These are phyloP conservation scores for Rattus rattus DNA, from an alignment of 2,113 vertebrate species.

Conservation along the genomic window DNA sequence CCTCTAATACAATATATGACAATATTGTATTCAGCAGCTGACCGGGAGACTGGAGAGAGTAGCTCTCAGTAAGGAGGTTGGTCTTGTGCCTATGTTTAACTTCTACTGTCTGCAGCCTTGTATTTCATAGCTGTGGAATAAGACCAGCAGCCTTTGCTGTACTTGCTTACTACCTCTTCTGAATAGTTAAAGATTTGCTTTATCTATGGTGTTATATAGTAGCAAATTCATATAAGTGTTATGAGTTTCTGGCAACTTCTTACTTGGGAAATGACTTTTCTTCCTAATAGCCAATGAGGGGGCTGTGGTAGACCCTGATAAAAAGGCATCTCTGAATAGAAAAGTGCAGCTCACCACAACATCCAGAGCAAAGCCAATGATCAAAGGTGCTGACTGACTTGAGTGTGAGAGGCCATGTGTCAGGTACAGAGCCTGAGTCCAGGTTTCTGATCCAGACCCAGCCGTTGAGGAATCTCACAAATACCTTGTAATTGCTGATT, in stretches of 20 bases:
- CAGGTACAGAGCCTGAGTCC: background rate
- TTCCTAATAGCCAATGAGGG: background rate
- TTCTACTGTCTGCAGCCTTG: background rate
- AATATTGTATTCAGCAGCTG: background rate
- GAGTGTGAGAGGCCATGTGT: background rate
- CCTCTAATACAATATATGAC: background rate
- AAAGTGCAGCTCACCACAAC: background rate
- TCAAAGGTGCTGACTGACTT: background rate
- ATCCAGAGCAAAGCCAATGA: background rate
- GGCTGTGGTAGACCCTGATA: background rate
- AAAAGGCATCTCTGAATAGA: background rate
- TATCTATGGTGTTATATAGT: background rate
- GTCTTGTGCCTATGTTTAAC: background rate
- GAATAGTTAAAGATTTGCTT: background rate
- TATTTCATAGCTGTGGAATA: conserved; percentile 17
- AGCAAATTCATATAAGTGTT: background rate
- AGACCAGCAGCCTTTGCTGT: background rate
- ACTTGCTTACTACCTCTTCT: background rate
- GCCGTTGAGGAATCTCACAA: background rate
- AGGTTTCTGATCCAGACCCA: background rate
- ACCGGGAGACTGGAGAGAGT: background rate
- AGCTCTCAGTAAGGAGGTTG: background rate
- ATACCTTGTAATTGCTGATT: conserved; percentile 39
- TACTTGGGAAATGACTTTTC: conserved; percentile 41
- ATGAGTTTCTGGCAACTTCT: background rate